A percentile compares a stretch with the other conserved stretches of the same genome.
These are phyloP conservation scores for Coenobita brevimanus DNA, from an alignment of 1,140 invertebrate genomes.

Conservation along the genomic window DNA sequence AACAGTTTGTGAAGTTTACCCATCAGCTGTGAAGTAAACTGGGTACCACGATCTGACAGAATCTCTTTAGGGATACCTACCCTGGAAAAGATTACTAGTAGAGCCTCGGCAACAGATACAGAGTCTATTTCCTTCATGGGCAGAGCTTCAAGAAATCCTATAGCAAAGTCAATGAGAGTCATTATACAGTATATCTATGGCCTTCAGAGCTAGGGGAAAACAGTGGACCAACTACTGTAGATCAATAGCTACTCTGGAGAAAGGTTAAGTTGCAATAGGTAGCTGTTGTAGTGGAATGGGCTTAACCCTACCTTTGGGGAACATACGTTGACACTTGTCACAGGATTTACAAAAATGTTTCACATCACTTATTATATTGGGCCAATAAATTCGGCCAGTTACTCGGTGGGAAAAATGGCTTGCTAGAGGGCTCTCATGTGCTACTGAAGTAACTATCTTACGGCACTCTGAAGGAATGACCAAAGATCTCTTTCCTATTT, in stretches of 20 bases:
- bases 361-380: background rate
- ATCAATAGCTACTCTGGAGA: background rate
- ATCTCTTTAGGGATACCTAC: background rate
- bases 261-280: too few relatives aligned
- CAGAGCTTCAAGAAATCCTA: too few relatives aligned
- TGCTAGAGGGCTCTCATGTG: background rate
- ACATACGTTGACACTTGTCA: too few relatives aligned
- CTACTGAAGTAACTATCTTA: background rate
- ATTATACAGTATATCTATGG: conserved; percentile 17
- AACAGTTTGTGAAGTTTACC: too few relatives aligned
- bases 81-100: background rate
- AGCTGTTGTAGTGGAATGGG: background rate
- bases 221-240: conserved; percentile 4
- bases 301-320: background rate
- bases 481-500: background rate
- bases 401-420: background rate
- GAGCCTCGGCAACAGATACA: conserved; percentile 19
- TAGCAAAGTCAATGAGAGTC: background rate
- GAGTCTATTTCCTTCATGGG: background rate
- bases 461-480: background rate
- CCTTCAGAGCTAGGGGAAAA: background rate
- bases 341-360: background rate
- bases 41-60: too few relatives aligned
- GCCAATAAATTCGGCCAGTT: background rate
- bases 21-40: too few relatives aligned